Conservation (phyloP, 1,140 invertebrate species). For the Eueides isabella region DNA sequence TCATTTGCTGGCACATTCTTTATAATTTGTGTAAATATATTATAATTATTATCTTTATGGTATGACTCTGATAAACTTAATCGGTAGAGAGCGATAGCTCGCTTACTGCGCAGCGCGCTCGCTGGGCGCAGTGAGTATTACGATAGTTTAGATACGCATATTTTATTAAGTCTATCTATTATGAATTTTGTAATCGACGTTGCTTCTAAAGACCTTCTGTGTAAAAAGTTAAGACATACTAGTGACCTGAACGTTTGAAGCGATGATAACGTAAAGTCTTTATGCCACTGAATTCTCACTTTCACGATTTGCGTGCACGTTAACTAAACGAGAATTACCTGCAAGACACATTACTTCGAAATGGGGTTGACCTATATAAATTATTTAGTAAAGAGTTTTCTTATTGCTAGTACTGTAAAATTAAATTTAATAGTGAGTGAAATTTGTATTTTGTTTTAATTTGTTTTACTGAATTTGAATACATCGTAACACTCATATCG, state of each 20-base stretch:
- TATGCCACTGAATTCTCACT: constrained; percentile 79
- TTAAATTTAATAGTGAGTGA: constrained; percentile 82
- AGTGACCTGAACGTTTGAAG: constrained; percentile 81
- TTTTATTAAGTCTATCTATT: constrained; percentile 81
- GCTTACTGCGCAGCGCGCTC: constrained; percentile 16
- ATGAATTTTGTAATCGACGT: constrained; percentile 82
- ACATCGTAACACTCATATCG: constrained; percentile 81
- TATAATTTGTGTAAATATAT: constrained; percentile 82
- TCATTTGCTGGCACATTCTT: constrained; percentile 76
- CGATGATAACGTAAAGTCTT: constrained; percentile 72
- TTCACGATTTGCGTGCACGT: constrained; percentile 76
- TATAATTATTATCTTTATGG: constrained; percentile 79
- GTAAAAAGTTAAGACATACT: constrained; percentile 82
- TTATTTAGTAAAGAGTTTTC: constrained; percentile 78
- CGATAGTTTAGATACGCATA: constrained; percentile 80
- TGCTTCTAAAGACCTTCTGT: constrained; percentile 81
- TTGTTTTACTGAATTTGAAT: constrained; percentile 81
- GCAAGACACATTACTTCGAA: constrained; percentile 67
- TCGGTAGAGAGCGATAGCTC: constrained; percentile 46
- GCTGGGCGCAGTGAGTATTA: constrained; percentile 56
- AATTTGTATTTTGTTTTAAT: constrained; percentile 82
- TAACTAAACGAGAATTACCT: constrained; percentile 69
- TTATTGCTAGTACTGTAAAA: constrained; percentile 81
- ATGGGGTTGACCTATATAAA: constrained; percentile 80
- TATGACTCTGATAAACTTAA: constrained; percentile 69